These are phyloP conservation scores for Eristalis arbustorum DNA, from an alignment of 2,888 invertebrate species.

Conservation along the genomic window DNA sequence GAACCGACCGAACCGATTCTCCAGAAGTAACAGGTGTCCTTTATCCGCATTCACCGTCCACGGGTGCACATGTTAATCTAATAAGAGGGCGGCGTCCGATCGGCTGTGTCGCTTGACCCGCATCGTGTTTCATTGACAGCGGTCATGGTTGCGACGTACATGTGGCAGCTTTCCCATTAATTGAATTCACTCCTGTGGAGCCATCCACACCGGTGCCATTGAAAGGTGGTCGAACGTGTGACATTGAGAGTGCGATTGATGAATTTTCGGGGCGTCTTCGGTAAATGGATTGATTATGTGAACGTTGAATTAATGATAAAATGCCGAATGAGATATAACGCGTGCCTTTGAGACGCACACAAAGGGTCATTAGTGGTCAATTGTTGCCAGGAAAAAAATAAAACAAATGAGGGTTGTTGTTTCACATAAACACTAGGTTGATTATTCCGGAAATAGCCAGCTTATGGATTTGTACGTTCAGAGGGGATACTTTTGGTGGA, in stretches of 20 bases:
- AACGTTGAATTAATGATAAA: slow-evolving; percentile 4
- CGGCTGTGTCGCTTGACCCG: background rate
- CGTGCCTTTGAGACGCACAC: background rate
- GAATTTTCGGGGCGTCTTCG: slow-evolving; percentile 5
- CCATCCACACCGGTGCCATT: background rate
- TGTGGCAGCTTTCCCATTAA: slow-evolving; percentile 19
- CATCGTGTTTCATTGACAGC: background rate
- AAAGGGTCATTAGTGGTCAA: background rate
- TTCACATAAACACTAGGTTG: background rate
- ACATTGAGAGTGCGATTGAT: slow-evolving; percentile 29
- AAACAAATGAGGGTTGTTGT: background rate
- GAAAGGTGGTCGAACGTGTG: slow-evolving; percentile 10
- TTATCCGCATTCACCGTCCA: background rate
- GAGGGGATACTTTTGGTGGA: background rate
- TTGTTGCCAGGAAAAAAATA: background rate
- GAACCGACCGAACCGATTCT: slow-evolving; percentile 16
- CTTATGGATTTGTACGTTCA: background rate
- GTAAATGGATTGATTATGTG: slow-evolving; percentile 8
- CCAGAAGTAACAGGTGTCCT: slow-evolving; percentile 23
- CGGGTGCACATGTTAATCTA: slow-evolving; percentile 16
- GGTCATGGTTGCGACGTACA: slow-evolving; percentile 14
- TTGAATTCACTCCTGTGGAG: slow-evolving; percentile 3
- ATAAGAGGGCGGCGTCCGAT: background rate
- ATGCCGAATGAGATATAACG: background rate
- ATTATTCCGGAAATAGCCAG: background rate